phyloP scores from a whole-genome alignment of 2,113 vertebrate species.

The Erythrocebus patas region DNA sequence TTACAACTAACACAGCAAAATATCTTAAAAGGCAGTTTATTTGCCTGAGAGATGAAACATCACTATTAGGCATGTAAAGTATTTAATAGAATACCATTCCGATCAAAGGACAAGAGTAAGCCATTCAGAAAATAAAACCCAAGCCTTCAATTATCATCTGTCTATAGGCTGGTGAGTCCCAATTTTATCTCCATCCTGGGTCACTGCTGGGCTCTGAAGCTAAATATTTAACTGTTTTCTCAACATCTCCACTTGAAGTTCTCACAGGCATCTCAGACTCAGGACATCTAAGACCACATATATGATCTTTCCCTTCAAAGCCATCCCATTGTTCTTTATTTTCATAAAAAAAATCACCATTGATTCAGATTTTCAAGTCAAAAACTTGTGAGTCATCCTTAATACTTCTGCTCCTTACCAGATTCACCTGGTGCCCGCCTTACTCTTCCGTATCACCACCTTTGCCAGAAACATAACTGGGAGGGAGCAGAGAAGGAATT shows the following conservation, averaged over 20 bases:
- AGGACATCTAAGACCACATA: not conserved
- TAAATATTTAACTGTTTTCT: conserved; percentile 10
- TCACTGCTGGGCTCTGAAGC: not conserved
- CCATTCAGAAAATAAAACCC: conserved; percentile 44
- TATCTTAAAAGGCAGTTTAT: conserved; percentile 57
- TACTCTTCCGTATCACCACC: not conserved
- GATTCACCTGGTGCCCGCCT: not conserved
- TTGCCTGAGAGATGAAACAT: conserved; percentile 47
- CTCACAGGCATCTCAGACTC: not conserved
- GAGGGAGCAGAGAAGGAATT: not conserved
- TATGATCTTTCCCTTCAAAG: not conserved
- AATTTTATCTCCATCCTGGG: not conserved
- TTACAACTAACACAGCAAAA: conserved; percentile 9
- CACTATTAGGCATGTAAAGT: conserved; percentile 45
- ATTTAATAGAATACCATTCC: conserved; percentile 46
- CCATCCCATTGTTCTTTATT: not conserved
- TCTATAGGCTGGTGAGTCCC: not conserved
- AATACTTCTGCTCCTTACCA: not conserved
- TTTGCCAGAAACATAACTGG: not conserved
- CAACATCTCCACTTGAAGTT: not conserved
- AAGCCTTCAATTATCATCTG: conserved; percentile 21
- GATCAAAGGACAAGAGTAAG: conserved; percentile 37
- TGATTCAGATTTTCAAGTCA: not conserved
- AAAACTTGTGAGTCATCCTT: not conserved
- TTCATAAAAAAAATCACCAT: not conserved